phyloP scores from a whole-genome alignment of 2,888 invertebrate species.

The Sminthurides aquaticus region DNA sequence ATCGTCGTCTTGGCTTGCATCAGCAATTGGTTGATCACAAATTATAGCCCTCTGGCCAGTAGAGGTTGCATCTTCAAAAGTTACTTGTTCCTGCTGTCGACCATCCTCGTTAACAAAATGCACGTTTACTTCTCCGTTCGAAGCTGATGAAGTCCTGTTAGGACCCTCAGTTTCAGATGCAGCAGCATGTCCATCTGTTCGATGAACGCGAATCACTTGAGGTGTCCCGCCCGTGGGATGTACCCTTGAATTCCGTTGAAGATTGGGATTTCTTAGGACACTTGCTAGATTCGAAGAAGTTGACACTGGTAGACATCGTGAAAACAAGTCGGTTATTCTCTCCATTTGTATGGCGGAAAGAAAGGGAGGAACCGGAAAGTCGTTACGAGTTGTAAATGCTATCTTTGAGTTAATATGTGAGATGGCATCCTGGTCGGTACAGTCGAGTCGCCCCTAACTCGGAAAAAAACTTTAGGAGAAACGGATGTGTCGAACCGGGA shows the following conservation, averaged over 20 bases:
- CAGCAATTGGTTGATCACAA: too few relatives aligned
- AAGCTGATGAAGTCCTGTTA: background rate
- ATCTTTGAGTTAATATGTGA: too few relatives aligned
- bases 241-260: background rate
- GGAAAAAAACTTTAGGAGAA: too few relatives aligned
- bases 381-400: too few relatives aligned
- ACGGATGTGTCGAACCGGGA: too few relatives aligned
- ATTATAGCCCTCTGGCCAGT: too few relatives aligned
- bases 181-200: background rate
- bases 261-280: background rate
- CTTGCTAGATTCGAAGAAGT: background rate
- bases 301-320: slow-evolving; percentile 7
- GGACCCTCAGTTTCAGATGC: background rate
- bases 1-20: background rate
- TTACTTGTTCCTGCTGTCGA: background rate
- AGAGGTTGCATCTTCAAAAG: background rate
- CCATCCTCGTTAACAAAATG: slow-evolving; percentile 16
- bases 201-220: background rate
- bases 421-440: too few relatives aligned
- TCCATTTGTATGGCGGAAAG: slow-evolving; percentile 3
- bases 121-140: slow-evolving; percentile 19
- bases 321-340: slow-evolving; percentile 6
- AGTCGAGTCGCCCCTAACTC: too few relatives aligned
- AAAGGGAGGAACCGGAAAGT: too few relatives aligned
- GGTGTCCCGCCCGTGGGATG: background rate